Percentiles rank a stretch among this genome's conserved stretches.
Evolutionary conservation across 2,113 vertebrate genomes (phyloP).

Genomic region (Aldabrachelys gigantea): DNA sequence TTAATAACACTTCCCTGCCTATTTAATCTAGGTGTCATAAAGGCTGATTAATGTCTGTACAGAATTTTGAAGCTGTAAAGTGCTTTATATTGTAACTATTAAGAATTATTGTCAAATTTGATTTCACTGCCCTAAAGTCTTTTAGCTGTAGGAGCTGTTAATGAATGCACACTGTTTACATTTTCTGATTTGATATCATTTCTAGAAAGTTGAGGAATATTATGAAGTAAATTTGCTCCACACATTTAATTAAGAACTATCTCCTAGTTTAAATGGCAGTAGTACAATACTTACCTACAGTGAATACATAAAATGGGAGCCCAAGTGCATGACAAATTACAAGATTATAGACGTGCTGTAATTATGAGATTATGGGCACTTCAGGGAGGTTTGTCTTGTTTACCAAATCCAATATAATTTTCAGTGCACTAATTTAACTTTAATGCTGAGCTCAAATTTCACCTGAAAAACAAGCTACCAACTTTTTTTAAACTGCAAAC

Average conservation of each 20-base stretch:
- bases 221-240: background rate
- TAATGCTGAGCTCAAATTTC: background rate
- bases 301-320: background rate
- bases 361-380: background rate
- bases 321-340: background rate
- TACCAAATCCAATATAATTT: background rate
- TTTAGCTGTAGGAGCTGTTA: background rate
- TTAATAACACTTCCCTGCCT: background rate
- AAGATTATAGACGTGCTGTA: background rate
- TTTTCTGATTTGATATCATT: background rate
- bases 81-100: background rate
- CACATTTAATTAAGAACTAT: background rate
- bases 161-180: background rate
- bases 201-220: background rate
- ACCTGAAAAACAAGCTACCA: background rate
- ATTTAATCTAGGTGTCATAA: background rate
- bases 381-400: background rate
- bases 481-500: background rate
- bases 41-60: background rate
- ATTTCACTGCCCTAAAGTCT: background rate
- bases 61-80: background rate
- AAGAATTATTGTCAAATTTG: background rate
- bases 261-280: background rate
- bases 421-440: background rate
- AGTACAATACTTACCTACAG: background rate